A percentile compares a stretch with the other conserved stretches of the same genome.
These are phyloP conservation scores for Hemicordylus capensis DNA, from an alignment of 2,113 vertebrate species.

Conservation along the genomic window DNA sequence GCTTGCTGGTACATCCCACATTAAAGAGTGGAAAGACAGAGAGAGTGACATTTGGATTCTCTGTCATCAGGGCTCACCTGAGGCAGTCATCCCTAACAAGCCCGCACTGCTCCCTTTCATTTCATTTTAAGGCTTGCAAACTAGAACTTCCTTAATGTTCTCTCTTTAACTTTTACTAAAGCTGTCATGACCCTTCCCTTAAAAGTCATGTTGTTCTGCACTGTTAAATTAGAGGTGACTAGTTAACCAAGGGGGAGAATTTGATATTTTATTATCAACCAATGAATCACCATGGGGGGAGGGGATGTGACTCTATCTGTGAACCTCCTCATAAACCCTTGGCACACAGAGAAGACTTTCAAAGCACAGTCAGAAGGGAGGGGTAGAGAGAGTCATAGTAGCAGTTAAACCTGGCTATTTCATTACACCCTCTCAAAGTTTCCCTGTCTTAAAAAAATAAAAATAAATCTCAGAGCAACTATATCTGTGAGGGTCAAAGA, in stretches of 20 bases:
- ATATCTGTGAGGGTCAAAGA: too few relatives aligned
- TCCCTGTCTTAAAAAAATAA: too few relatives aligned
- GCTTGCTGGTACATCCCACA: not conserved
- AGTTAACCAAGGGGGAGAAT: not conserved
- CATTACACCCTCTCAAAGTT: too few relatives aligned
- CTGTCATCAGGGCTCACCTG: not conserved
- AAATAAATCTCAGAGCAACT: too few relatives aligned
- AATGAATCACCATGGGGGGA: too few relatives aligned
- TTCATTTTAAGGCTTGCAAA: not conserved
- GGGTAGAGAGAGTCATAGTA: too few relatives aligned
- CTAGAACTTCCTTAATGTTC: not conserved
- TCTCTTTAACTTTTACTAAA: not conserved
- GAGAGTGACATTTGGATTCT: not conserved
- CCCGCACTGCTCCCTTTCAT: not conserved
- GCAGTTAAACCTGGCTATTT: too few relatives aligned
- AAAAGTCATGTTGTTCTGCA: not conserved
- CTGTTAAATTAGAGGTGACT: not conserved
- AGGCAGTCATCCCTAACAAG: not conserved
- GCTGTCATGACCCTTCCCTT: not conserved
- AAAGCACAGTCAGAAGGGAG: too few relatives aligned
- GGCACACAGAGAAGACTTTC: too few relatives aligned
- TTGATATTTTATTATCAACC: not conserved
- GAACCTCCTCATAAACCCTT: too few relatives aligned
- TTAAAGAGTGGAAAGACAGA: too few relatives aligned
- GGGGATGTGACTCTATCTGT: too few relatives aligned